Evolutionary conservation across 2,797 vertebrate genomes (phyloP).

Genomic region (Tenualosa thibaudeaui): DNA sequence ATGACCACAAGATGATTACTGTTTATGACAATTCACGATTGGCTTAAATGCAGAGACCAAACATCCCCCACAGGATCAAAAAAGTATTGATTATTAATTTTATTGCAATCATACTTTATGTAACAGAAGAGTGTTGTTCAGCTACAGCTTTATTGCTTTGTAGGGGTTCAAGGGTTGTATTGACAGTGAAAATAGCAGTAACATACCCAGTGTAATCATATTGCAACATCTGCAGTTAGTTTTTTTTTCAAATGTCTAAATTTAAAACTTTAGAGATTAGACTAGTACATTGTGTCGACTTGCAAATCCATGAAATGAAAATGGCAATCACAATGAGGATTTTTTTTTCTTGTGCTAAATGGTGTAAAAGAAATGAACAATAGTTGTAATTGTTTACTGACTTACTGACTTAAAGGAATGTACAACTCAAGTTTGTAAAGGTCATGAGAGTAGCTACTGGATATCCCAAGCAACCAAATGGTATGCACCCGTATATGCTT

Average conservation of each 20-base stretch:
- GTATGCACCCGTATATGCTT: background rate
- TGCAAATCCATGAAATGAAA: background rate
- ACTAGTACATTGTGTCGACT: background rate
- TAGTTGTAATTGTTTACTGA: no score
- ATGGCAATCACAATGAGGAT: background rate
- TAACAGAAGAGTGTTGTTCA: background rate
- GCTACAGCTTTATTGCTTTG: background rate
- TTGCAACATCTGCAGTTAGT: background rate
- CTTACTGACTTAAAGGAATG: background rate
- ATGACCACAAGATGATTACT: no score
- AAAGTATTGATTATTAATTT: no score
- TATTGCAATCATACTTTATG: background rate
- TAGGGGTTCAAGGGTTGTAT: background rate
- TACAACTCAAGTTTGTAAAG: background rate
- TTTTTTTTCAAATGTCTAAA: background rate
- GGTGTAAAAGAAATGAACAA: background rate
- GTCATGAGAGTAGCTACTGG: conserved; percentile 4
- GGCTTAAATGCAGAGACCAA: no score
- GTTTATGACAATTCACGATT: background rate
- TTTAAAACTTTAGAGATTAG: background rate
- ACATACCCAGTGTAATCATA: background rate
- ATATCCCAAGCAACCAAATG: conserved; percentile 1
- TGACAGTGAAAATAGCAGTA: background rate
- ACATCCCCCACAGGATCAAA: no score
- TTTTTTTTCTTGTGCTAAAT: background rate